Evolutionary conservation across 2,888 invertebrate species (phyloP).

Genomic region (Tineola bisselliella): DNA sequence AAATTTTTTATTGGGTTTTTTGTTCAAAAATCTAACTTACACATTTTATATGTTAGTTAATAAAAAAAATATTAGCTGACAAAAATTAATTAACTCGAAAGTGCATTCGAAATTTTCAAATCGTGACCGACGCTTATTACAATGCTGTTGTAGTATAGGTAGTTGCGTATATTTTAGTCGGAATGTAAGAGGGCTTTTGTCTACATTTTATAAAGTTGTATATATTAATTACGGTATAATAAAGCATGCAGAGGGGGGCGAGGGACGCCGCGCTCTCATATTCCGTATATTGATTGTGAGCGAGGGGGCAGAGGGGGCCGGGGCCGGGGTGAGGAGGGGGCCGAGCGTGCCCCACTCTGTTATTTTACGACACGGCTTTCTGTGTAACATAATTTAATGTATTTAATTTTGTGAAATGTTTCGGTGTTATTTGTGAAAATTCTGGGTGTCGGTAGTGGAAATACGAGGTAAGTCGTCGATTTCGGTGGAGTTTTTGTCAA

Average conservation of each 20-base stretch:
- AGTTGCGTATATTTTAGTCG: background rate
- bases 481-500: constrained; percentile 39
- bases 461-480: constrained; percentile 55
- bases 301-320: constrained; percentile 53
- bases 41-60: background rate
- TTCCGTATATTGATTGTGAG: constrained; percentile 70
- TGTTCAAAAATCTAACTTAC: no score
- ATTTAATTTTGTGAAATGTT: constrained; percentile 67
- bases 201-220: constrained; percentile 63
- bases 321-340: constrained; percentile 56
- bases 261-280: constrained; percentile 64
- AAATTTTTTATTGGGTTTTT: no score
- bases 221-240: constrained; percentile 67
- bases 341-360: constrained; percentile 69
- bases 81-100: background rate
- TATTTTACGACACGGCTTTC: constrained; percentile 69
- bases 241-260: constrained; percentile 54
- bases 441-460: constrained; percentile 56
- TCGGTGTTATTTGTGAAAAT: constrained; percentile 65
- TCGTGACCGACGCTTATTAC: constrained; percentile 6
- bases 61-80: background rate
- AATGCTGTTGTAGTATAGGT: background rate
- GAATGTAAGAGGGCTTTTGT: constrained; percentile 40
- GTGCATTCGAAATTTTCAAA: background rate
- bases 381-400: constrained; percentile 66